A percentile compares a stretch with the other conserved stretches of the same genome.
These are phyloP conservation scores for Mormyrus lacerda DNA, from an alignment of 2,113 vertebrate species.

Conservation along the genomic window DNA sequence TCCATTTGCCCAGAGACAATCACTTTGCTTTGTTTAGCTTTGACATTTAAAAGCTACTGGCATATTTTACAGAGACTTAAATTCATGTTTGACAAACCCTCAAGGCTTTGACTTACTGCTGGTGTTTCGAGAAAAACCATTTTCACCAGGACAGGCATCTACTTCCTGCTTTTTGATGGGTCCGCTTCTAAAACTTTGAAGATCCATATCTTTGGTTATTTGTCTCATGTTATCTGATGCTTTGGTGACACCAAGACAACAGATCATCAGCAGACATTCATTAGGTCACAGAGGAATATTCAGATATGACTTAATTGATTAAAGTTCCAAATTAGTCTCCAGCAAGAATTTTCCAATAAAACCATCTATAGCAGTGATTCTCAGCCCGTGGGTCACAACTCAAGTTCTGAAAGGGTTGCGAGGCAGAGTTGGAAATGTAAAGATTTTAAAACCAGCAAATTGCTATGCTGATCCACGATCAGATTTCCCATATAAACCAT, in stretches of 20 bases:
- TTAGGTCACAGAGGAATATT: neutral
- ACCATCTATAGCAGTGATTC: neutral
- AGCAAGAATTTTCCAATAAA: neutral
- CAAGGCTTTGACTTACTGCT: neutral
- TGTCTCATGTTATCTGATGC: neutral
- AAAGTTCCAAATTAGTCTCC: neutral
- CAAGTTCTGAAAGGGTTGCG: too few relatives aligned
- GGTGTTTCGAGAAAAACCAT: neutral
- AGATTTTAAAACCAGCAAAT: too few relatives aligned
- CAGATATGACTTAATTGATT: neutral
- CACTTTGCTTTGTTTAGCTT: constrained; percentile 12
- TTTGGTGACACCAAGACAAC: neutral
- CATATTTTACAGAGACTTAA: constrained; percentile 4
- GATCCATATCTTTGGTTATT: neutral
- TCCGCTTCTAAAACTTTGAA: neutral
- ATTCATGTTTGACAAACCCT: neutral
- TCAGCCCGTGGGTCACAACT: too few relatives aligned
- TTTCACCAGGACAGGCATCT: neutral
- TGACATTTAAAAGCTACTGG: constrained; percentile 16
- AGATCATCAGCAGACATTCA: neutral
- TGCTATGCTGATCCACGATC: too few relatives aligned
- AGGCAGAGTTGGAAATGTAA: too few relatives aligned
- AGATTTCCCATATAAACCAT: too few relatives aligned
- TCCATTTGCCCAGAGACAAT: neutral
- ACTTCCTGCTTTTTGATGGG: neutral